Percentiles rank a stretch among this genome's conserved stretches.
Evolutionary conservation across 1,140 invertebrate genomes (phyloP).

Genomic region (Hycleus phaleratus): DNA sequence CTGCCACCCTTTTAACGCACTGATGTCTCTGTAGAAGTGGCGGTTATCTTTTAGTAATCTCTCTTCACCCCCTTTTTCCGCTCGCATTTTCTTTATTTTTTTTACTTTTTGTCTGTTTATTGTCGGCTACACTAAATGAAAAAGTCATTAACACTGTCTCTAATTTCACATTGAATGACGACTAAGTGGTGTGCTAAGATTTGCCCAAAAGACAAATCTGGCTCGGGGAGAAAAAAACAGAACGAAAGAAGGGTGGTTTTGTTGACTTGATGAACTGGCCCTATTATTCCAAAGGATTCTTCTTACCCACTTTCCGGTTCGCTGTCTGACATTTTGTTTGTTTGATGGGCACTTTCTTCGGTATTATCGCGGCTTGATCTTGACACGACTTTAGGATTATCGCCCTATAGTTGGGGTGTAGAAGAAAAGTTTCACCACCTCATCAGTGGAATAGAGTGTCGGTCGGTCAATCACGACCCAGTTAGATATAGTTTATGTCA

Average conservation of each 20-base stretch:
- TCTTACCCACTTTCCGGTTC: constrained; percentile 12
- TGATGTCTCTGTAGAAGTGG: constrained; percentile 4
- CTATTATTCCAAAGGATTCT: constrained; percentile 9
- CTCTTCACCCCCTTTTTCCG: not conserved
- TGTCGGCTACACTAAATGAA: constrained; percentile 9
- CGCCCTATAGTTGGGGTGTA: too few relatives aligned
- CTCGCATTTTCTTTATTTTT: too few relatives aligned
- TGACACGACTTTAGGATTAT: too few relatives aligned
- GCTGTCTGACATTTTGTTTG: constrained; percentile 13
- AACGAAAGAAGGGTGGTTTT: too few relatives aligned
- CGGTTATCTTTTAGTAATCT: constrained; percentile 11
- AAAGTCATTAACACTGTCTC: constrained; percentile 14
- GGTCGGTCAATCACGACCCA: too few relatives aligned
- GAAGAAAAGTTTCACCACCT: too few relatives aligned
- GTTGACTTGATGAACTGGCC: constrained; percentile 6
- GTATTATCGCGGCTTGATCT: constrained; percentile 5
- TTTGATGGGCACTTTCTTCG: constrained; percentile 11
- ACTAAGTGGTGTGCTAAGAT: too few relatives aligned
- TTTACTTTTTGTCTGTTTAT: too few relatives aligned
- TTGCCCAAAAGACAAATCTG: too few relatives aligned
- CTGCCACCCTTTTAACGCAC: not conserved
- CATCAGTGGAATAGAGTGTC: too few relatives aligned
- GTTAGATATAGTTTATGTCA: too few relatives aligned
- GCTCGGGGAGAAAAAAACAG: too few relatives aligned
- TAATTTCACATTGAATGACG: constrained; percentile 2